Percentiles rank a stretch among this genome's conserved stretches.
These are phyloP conservation scores for Tenodera sinensis DNA, from an alignment of 2,888 invertebrate species.

Conservation along the genomic window DNA sequence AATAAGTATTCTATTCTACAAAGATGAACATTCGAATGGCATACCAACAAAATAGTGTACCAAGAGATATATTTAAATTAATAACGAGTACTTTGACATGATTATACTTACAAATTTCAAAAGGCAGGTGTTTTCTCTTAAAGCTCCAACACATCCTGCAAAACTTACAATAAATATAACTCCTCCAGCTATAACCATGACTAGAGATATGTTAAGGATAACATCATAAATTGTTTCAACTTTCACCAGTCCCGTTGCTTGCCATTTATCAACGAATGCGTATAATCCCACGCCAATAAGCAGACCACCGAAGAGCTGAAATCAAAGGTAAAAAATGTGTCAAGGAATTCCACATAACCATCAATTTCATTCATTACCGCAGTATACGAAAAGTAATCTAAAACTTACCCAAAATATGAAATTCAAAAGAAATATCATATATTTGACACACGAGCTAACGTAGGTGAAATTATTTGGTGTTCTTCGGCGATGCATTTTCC, in stretches of 20 bases:
- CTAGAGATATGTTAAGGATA: constrained; percentile 82
- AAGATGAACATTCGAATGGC: too few species aligned
- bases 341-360: neutral
- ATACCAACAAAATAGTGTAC: neutral
- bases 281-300: constrained; percentile 85
- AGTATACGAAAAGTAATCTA: neutral
- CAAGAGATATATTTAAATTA: neutral
- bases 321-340: constrained; percentile 34
- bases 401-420: constrained; percentile 84
- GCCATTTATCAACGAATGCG: constrained; percentile 91
- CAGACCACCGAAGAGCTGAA: constrained; percentile 82
- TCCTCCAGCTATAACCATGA: constrained; percentile 84
- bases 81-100: neutral
- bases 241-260: constrained; percentile 77
- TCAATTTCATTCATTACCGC: neutral
- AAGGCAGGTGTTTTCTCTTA: constrained; percentile 87
- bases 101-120: constrained; percentile 76
- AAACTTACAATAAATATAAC: constrained; percentile 93
- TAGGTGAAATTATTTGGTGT: constrained; percentile 68
- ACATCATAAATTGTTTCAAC: constrained; percentile 86
- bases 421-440: constrained; percentile 84
- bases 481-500: constrained; percentile 51
- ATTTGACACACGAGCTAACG: constrained; percentile 84
- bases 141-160: constrained; percentile 87
- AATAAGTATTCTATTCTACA: too few species aligned